Percentiles rank a stretch among this genome's conserved stretches.
phyloP scores from a whole-genome alignment of 2,113 vertebrate genomes.

The Oncorhynchus clarkii region DNA sequence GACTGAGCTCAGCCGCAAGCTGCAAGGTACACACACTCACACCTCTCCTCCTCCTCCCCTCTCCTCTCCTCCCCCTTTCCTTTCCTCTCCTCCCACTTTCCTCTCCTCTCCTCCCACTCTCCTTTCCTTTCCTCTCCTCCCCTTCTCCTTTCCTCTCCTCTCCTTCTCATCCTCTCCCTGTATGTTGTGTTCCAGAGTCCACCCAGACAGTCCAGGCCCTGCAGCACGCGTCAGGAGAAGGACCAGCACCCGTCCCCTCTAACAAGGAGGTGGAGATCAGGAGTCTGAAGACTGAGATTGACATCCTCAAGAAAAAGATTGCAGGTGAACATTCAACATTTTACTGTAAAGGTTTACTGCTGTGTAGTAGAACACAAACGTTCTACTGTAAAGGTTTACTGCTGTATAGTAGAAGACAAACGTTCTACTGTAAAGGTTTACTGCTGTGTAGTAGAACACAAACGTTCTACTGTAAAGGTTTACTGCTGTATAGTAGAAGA shows the following conservation, averaged over 20 bases:
- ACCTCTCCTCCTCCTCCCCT: background rate
- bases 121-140: background rate
- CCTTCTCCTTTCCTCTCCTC: background rate
- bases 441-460: background rate
- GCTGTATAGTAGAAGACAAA: too few species aligned
- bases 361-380: background rate
- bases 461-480: too few species aligned
- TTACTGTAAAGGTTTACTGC: too few species aligned
- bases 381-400: too few species aligned
- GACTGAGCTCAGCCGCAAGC: conserved; percentile 90
- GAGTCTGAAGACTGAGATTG: conserved; percentile 92
- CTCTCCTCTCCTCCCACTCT: background rate
- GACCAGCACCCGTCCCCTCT: conserved; percentile 58
- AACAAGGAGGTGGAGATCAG: conserved; percentile 94
- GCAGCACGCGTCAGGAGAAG: conserved; percentile 83
- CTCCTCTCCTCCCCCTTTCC: background rate
- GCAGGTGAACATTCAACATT: conserved; percentile 73
- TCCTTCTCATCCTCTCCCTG: background rate
- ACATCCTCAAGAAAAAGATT: conserved; percentile 90
- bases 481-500: too few species aligned
- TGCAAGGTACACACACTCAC: conserved; percentile 76
- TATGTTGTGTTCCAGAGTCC: conserved; percentile 76
- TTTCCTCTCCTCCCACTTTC: background rate
- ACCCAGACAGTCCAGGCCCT: conserved; percentile 92
- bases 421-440: background rate